Conservation (phyloP, 2,113 vertebrate genomes). For the Tichodroma muraria region DNA sequence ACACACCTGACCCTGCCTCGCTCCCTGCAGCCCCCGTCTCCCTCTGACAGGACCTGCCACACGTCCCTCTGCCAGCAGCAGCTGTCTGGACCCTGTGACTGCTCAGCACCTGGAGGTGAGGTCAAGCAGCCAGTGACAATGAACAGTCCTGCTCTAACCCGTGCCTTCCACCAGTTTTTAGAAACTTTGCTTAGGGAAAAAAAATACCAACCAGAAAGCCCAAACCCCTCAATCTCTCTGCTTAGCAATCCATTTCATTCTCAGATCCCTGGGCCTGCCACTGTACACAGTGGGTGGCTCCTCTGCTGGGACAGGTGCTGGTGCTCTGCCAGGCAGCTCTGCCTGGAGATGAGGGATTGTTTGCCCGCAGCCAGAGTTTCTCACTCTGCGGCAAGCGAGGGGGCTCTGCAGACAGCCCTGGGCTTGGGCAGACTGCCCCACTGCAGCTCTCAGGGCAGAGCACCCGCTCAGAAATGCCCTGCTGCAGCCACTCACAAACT, state of each 20-base stretch:
- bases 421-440: not conserved
- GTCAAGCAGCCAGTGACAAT: not conserved
- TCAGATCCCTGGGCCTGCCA: not conserved
- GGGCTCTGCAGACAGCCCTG: not conserved
- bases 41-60: not conserved
- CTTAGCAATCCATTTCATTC: not conserved
- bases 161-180: not conserved
- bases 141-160: not conserved
- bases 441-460: too few relatives aligned
- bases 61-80: accelerated
- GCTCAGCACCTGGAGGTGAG: not conserved
- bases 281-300: accelerated
- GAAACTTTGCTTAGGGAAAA: not conserved
- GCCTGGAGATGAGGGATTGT: accelerated
- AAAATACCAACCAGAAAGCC: not conserved
- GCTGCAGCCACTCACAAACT: not conserved
- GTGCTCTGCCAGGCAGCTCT: not conserved
- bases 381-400: accelerated
- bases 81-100: accelerated
- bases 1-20: accelerated
- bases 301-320: not conserved
- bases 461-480: accelerated
- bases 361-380: not conserved
- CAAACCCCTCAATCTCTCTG: not conserved
- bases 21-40: not conserved